Conservation (phyloP, 1,140 invertebrate genomes). For the Trachymyrmex cornetzi region DNA sequence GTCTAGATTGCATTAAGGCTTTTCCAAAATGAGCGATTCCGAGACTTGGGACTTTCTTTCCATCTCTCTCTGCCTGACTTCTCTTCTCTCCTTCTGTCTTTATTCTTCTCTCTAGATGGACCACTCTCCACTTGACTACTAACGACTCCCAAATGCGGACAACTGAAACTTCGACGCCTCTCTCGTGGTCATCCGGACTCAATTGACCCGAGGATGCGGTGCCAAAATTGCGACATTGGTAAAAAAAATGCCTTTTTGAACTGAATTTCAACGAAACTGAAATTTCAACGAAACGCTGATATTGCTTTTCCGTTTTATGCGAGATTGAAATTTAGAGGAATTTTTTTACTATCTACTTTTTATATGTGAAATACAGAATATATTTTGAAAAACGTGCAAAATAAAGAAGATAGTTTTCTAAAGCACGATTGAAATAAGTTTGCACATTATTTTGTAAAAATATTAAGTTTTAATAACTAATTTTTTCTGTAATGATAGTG, state of each 20-base stretch:
- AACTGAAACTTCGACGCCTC: slow-evolving; percentile 65
- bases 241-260: neutral
- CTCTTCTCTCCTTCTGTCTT: neutral
- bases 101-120: slow-evolving; percentile 16
- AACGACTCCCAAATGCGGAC: slow-evolving; percentile 74
- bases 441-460: neutral
- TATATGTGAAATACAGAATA: neutral
- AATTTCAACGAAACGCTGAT: slow-evolving; percentile 17
- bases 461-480: neutral
- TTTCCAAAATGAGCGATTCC: slow-evolving; percentile 78
- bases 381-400: neutral
- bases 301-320: neutral
- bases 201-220: neutral
- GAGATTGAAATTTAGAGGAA: neutral
- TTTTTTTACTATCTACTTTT: neutral
- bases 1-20: slow-evolving; percentile 79
- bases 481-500: neutral
- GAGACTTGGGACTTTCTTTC: slow-evolving; percentile 29
- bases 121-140: slow-evolving; percentile 54
- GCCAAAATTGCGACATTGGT: neutral
- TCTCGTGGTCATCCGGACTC: slow-evolving; percentile 10
- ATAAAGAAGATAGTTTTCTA: neutral
- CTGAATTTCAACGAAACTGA: slow-evolving; percentile 10
- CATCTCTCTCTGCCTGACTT: neutral
- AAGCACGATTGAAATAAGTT: neutral